Percentiles rank a stretch among this genome's conserved stretches.
phyloP scores from a whole-genome alignment of 2,113 vertebrate genomes.

The Nansenia antarctica region DNA sequence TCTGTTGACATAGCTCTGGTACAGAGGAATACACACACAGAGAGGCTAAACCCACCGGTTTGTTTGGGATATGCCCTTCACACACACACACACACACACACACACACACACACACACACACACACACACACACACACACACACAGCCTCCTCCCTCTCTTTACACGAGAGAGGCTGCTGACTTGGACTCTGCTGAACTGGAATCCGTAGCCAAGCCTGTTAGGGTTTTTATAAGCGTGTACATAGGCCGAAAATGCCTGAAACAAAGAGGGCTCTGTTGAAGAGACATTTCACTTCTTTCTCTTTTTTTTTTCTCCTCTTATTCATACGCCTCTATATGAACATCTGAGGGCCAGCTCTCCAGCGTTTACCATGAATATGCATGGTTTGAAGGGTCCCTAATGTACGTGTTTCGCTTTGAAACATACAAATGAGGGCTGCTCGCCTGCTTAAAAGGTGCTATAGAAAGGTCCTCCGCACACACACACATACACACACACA shows the following conservation, averaged over 20 bases:
- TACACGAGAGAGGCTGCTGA: not conserved
- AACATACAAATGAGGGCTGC: not conserved
- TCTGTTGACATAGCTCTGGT: slow-evolving; percentile 11
- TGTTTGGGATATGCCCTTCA: not conserved
- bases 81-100: not conserved
- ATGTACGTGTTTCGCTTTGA: slow-evolving; percentile 4
- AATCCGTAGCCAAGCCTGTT: slow-evolving; percentile 1
- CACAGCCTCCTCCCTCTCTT: not conserved
- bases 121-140: not conserved
- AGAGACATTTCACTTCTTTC: not conserved
- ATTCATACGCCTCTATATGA: not conserved
- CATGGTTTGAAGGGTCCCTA: slow-evolving; percentile 11
- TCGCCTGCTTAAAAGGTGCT: not conserved
- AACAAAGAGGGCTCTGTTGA: not conserved
- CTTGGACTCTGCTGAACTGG: not conserved
- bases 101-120: not conserved
- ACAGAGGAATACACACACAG: not conserved
- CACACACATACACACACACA: not conserved
- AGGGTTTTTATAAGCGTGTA: slow-evolving; percentile 1
- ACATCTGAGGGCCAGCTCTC: not conserved
- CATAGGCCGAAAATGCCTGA: not conserved
- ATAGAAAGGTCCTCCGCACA: not conserved
- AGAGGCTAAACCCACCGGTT: not conserved
- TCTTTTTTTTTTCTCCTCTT: slow-evolving; percentile 3
- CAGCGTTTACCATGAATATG: not conserved